A percentile compares a stretch with the other conserved stretches of the same genome.
phyloP scores from a whole-genome alignment of 1,140 invertebrate species.

The Asobara japonica region DNA sequence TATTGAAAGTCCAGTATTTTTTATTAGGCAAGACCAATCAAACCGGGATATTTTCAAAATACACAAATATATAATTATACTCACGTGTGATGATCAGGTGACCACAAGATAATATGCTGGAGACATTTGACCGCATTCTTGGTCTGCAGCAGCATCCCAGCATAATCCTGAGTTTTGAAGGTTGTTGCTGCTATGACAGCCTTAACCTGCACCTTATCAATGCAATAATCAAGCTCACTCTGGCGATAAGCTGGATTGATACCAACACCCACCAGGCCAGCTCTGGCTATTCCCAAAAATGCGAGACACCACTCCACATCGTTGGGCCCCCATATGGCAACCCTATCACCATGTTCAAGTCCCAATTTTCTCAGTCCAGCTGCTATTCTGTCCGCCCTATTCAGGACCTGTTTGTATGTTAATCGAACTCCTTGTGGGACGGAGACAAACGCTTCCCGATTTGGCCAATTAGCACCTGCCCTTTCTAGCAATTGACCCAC shows the following conservation, averaged over 20 bases:
- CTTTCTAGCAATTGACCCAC: conserved; percentile 72
- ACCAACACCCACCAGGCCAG: conserved; percentile 84
- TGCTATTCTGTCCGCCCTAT: conserved; percentile 80
- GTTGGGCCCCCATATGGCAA: conserved; percentile 93
- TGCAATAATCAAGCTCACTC: conserved; percentile 80
- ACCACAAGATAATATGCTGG: conserved; percentile 68
- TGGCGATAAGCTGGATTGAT: conserved; percentile 87
- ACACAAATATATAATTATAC: conserved; percentile 51
- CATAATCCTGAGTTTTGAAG: conserved; percentile 79
- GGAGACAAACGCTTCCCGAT: conserved; percentile 71
- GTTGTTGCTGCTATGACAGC: conserved; percentile 75
- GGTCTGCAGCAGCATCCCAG: conserved; percentile 70
- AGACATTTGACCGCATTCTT: conserved; percentile 58
- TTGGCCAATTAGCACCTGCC: conserved; percentile 68
- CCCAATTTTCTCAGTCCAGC: conserved; percentile 82
- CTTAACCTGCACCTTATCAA: conserved; percentile 82
- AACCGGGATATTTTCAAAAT: too few species aligned
- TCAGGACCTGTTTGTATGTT: conserved; percentile 73
- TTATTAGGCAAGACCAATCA: too few species aligned
- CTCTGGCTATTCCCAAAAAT: conserved; percentile 80
- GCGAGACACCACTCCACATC: conserved; percentile 83
- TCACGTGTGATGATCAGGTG: conserved; percentile 67
- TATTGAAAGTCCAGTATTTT: too few species aligned
- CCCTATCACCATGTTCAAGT: conserved; percentile 80
- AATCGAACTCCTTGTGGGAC: conserved; percentile 70